Base-by-base conservation (phyloP, 2,797 vertebrate genomes). In the Masticophis lateralis region DNA sequence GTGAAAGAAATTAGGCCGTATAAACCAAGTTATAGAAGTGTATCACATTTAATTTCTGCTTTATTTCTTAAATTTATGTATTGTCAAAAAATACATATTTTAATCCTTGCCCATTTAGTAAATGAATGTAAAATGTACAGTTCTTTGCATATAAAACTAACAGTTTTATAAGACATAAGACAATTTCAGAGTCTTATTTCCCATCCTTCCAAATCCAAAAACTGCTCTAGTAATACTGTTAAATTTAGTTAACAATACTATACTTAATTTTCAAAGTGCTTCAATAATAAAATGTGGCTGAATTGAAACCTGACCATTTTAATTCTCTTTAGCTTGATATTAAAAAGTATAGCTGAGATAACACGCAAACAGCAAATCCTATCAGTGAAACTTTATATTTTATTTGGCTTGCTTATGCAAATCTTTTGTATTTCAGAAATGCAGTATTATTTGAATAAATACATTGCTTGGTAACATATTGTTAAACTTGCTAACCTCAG, bases 211-310 rank as follows among this genome's bases (percentile, higher is more conserved):
- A 87, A 88, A 92, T 94, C 93, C 94, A 95, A 96, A 97, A 97
- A 95, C 93, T 96, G 92, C 94, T 96, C 96, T 95, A 96, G 95
- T 97, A 97, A 97, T 97, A 96, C 95, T 96, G 96, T 97, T 97
- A 98, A 95, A 94, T 95, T 97, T 95, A 95, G 91, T 97, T 95
- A 94, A 93, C 92, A 93, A 97, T 97, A 95, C 94, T 95, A 95
- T 97, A 96, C 97, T 96, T 96, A 93, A 94, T 96, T 96, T 97
- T 97, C 96, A 96, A 97, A 97, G 93, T 97, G 94, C 95, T 94
- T 96, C 96, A 97, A 94, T 92, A 95, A 95, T 96, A 6, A 91
- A 90, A 89, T 51, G 57, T 20, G 43, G 27, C 13, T 92, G 93
- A 94, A 51, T 88, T 93, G 93, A 18, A 0, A 0, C 3, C 6